Evolutionary conservation across 2,113 vertebrate species (phyloP), one percentile per base, ranked within the genome.

Genomic region (Actenoides hombroni): DNA sequence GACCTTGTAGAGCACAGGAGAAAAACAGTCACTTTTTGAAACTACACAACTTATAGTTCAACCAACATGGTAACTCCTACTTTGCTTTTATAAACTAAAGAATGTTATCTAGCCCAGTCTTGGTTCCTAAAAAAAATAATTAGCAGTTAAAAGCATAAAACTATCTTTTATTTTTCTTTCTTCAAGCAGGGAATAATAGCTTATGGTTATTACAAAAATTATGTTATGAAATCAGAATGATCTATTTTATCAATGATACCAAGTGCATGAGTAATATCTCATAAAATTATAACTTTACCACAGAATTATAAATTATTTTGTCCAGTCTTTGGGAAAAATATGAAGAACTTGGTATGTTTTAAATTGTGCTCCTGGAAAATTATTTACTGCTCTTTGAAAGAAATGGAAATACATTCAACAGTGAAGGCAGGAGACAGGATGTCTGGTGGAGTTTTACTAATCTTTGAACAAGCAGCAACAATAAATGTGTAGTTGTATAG

Each of bases 1-100:
- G n/a, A 56, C 11, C 10, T 76, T 68, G 13, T 8, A 73, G 21
- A 88, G 46, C n/a, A 71, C 11, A 53, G 46, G 18, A 67, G 31
- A 73, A 77, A 40, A 73, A 18, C 2, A 54, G 28, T 16, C 21
- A 11, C 31, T 79, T 79, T 68, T 73, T 83, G 31, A 60, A 95
- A 83, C 24, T 8, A 21, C 14, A 9, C 12, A 37, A 28, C 42
- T 49, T 51, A 49, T 3, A 37, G 23, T 64, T 79, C 35, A 71
- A 48, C 11, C 31, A 48, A 42, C 17, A 31, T 0, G 0, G 24
- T n/a, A 46, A 39, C 14, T 73, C 44, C 28, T 68, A n/a, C 53
- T 86, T 71, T 54, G 44, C 28, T 54, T 83, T 80, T 61, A 71
- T 86, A 68, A 91, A 54, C 37, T 46, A 39, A 5, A 57, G 26